Evolutionary conservation across 2,888 invertebrate species (phyloP), one percentile per base, ranked within the genome.

Genomic region (Bhutanitis thaidina): DNA sequence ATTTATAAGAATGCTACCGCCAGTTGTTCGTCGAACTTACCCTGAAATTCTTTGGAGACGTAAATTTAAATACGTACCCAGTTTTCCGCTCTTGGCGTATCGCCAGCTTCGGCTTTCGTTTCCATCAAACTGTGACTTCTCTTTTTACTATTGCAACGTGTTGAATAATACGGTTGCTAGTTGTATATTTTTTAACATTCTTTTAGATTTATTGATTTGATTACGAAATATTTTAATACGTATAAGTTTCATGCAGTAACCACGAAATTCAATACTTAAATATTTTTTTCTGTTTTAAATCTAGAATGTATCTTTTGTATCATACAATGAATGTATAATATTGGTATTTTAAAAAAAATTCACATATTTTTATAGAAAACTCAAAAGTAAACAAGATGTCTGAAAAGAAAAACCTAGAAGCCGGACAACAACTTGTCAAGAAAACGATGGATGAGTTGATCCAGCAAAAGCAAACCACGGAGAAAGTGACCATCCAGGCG

Each of bases 341-440:
- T n/a, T n/a, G n/a, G n/a, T n/a, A 5, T 20, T 20, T 20, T 20
- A 20, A 20, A 20, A 5, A 5, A 20, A 2, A 20, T 20, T 20
- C 5, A 20, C 5, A 20, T 20, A 20, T 20, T 20, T 20, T 20
- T 20, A 20, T 30, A 30, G 30, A 30, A 9, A 30, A n/a, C 3
- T 25, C 32, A 39, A 34, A 47, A 34, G 5, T 14, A 58, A 62
- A 53, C 63, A 74, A 64, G 58, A 88, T 88, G 88, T 86, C 88
- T 77, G 78, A 86, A 62, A 70, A 64, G 60, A 81, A 76, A 32
- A 74, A 74, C 44, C 79, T 90, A 13, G 79, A 86, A 59, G 78
- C 89, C 57, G 82, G 90, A 35, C 90, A 90, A 59, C 82, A 86
- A 59, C 77, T 90, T 29, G 82, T 90, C 8, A 86, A 90, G 68